Conservation (phyloP, 2,113 vertebrate genomes). For the Dermatemys mawii region DNA sequence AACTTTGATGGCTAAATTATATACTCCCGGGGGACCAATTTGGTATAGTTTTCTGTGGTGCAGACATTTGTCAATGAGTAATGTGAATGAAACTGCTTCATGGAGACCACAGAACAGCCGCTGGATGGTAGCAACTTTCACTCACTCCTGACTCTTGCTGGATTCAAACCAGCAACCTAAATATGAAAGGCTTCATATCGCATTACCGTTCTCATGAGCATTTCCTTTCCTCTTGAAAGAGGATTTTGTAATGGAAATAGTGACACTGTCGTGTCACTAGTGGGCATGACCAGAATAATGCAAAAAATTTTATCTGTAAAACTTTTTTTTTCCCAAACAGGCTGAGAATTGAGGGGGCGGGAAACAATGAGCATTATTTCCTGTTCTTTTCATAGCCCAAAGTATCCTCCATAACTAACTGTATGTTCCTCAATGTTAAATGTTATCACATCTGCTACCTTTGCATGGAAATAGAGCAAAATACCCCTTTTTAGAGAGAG, state of each 20-base stretch:
- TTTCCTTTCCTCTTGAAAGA: constrained; percentile 26
- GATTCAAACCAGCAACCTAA: not conserved
- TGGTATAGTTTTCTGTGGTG: not conserved
- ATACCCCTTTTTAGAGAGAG: constrained; percentile 65
- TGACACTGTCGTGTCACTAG: constrained; percentile 15
- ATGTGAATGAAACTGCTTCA: not conserved
- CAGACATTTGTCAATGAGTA: not conserved
- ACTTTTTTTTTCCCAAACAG: constrained; percentile 26
- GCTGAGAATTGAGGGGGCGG: not conserved
- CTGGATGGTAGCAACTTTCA: not conserved
- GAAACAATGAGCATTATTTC: not conserved
- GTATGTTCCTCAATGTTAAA: constrained; percentile 67
- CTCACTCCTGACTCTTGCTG: not conserved
- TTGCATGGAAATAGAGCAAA: constrained; percentile 65
- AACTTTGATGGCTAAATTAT: not conserved
- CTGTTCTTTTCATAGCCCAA: constrained; percentile 53
- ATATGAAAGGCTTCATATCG: not conserved
- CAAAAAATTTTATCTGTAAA: constrained; percentile 58
- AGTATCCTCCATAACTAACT: constrained; percentile 42
- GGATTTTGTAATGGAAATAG: constrained; percentile 41
- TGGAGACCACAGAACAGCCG: not conserved
- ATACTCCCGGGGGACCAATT: not conserved
- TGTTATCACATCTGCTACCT: constrained; percentile 68
- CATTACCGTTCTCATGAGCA: not conserved
- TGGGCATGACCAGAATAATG: constrained; percentile 25